phyloP scores from a whole-genome alignment of 2,113 vertebrate genomes.

The Phasianus colchicus region DNA sequence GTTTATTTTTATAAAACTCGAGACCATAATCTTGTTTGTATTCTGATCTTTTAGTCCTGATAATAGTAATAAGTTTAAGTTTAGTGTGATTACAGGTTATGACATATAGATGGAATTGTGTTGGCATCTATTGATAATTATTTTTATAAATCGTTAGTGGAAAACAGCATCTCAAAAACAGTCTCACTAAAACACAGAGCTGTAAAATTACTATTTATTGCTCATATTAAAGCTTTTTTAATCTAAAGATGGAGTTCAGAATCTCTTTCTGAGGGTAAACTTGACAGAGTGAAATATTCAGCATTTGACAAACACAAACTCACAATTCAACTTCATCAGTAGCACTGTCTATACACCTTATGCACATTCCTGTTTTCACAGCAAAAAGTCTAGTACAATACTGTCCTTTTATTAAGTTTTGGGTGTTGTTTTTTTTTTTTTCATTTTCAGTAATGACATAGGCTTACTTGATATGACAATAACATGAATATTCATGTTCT shows the following conservation, averaged over 20 bases:
- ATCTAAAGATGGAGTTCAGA: conserved; percentile 13
- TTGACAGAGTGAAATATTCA: conserved; percentile 37
- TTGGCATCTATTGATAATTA: conserved; percentile 1
- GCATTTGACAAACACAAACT: not conserved
- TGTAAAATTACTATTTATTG: conserved; percentile 33
- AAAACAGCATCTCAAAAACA: not conserved
- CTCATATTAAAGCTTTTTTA: not conserved
- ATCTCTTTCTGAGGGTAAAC: not conserved
- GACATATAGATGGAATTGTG: not conserved
- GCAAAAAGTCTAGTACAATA: conserved; percentile 34
- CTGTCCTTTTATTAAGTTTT: not conserved
- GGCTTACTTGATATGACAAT: conserved; percentile 14
- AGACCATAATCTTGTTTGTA: not conserved
- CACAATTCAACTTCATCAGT: not conserved
- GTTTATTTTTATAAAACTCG: not conserved
- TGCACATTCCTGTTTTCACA: conserved; percentile 47
- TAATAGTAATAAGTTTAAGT: not conserved
- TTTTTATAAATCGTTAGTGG: not conserved
- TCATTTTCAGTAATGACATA: not conserved
- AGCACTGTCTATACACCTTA: not conserved
- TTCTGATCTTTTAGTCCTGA: not conserved
- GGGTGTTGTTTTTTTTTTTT: not conserved
- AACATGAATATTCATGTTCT: conserved; percentile 20
- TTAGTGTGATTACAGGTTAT: not conserved
- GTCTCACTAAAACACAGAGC: not conserved